Percentiles rank a stretch among this genome's conserved stretches.
phyloP scores from a whole-genome alignment of 1,140 invertebrate genomes.

The Scaptomyza pallida region DNA sequence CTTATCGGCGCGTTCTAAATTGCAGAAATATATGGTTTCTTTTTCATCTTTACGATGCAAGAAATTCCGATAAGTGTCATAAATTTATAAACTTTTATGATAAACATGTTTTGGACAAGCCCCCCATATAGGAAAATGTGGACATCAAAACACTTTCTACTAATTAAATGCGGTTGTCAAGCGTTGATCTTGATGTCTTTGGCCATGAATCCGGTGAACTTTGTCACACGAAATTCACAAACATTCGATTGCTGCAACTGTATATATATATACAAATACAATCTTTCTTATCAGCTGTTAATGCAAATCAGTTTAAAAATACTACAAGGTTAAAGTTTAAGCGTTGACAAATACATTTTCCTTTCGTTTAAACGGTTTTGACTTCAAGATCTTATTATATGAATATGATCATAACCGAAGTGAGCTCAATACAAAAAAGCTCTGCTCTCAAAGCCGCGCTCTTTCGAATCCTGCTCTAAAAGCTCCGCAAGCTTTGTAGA shows the following conservation, averaged over 20 bases:
- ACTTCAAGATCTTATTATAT: not conserved
- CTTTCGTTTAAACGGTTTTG: not conserved
- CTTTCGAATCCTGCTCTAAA: not conserved
- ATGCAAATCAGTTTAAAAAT: not conserved
- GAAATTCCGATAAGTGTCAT: not conserved
- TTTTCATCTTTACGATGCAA: constrained; percentile 31
- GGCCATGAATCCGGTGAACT: constrained; percentile 19
- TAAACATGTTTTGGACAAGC: constrained; percentile 37
- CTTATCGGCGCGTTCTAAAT: constrained; percentile 1
- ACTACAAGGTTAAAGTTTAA: no score
- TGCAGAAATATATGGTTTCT: constrained; percentile 3
- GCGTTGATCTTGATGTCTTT: constrained; percentile 20
- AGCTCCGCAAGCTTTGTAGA: not conserved
- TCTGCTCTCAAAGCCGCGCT: not conserved
- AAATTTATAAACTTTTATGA: not conserved
- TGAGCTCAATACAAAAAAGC: no score
- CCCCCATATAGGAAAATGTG: constrained; percentile 23
- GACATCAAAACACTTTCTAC: not conserved
- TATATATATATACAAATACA: not conserved
- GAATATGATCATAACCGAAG: no score
- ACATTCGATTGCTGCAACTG: constrained; percentile 3
- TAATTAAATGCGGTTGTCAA: constrained; percentile 29
- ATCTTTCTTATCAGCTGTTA: constrained; percentile 13
- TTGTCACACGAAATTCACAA: constrained; percentile 8
- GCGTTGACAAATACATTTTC: not conserved